These are phyloP conservation scores for Dinocampus coccinellae DNA, from an alignment of 2,888 invertebrate species.

Conservation along the genomic window DNA sequence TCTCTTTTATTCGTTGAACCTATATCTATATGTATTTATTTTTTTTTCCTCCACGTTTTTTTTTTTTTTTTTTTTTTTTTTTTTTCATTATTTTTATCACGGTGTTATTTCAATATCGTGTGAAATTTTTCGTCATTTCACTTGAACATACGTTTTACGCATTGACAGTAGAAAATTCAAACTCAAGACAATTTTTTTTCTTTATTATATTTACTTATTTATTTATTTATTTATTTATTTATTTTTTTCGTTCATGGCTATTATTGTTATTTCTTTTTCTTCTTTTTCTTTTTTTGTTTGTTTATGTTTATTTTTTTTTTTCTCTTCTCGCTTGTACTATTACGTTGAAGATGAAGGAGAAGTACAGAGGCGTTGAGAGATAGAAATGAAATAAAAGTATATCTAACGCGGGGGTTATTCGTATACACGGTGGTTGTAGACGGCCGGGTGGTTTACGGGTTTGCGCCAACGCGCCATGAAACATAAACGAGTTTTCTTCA, in stretches of 20 bases:
- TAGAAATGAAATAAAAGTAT: background rate
- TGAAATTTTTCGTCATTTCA: background rate
- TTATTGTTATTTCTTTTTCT: no score
- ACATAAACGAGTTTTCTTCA: slow-evolving; percentile 40
- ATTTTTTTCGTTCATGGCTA: no score
- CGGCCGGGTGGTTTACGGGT: slow-evolving; percentile 24
- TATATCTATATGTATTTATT: no score
- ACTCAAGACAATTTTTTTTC: no score
- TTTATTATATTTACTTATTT: background rate
- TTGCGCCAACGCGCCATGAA: slow-evolving; percentile 35
- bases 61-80: no score
- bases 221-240: no score
- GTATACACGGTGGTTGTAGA: slow-evolving; percentile 5
- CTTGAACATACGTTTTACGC: background rate
- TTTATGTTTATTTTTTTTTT: no score
- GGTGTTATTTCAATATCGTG: slow-evolving; percentile 20
- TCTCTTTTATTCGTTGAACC: background rate
- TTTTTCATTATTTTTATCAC: slow-evolving; percentile 8
- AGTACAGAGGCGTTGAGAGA: background rate
- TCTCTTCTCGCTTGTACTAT: no score
- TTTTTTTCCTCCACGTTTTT: background rate
- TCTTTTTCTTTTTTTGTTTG: no score
- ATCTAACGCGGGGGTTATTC: background rate
- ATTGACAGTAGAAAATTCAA: no score
- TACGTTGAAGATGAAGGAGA: no score